Evolutionary conservation across 1,140 invertebrate species (phyloP).

Genomic region (Drosophila bifasciata): DNA sequence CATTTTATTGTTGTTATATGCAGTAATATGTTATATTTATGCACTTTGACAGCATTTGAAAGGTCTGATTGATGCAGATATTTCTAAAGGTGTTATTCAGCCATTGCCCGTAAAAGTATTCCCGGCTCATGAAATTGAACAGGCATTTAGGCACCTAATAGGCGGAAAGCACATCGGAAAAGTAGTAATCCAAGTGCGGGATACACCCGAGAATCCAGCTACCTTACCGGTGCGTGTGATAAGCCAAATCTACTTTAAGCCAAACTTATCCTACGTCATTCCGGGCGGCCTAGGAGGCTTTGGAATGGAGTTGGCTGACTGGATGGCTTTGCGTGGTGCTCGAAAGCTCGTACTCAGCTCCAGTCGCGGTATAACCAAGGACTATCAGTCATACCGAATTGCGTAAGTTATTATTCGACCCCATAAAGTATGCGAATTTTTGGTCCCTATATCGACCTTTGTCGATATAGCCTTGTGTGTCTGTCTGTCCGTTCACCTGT

Average conservation of each 20-base stretch:
- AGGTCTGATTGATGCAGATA: conserved; percentile 69
- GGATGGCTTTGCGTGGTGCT: conserved; percentile 92
- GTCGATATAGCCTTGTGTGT: no score
- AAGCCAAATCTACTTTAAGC: conserved; percentile 84
- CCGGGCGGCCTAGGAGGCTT: conserved; percentile 94
- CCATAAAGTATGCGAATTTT: no score
- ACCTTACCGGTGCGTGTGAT: conserved; percentile 70
- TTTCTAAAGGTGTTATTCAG: conserved; percentile 86
- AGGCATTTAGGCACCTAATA: conserved; percentile 91
- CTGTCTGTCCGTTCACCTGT: no score
- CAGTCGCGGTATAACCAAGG: conserved; percentile 90
- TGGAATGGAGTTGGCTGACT: conserved; percentile 95
- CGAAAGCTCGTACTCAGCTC: conserved; percentile 92
- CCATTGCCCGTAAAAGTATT: conserved; percentile 87
- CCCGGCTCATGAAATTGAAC: conserved; percentile 86
- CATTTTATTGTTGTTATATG: background rate
- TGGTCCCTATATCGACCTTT: no score
- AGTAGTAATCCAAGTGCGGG: conserved; percentile 85
- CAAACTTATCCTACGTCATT: conserved; percentile 85
- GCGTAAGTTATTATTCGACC: conserved; percentile 77
- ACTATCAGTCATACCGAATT: conserved; percentile 90
- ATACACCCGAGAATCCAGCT: conserved; percentile 40
- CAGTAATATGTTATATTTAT: background rate
- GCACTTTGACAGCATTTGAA: conserved; percentile 58
- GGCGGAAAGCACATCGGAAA: conserved; percentile 95